phyloP scores from a whole-genome alignment of 2,797 vertebrate species.

The Sebastes miniatus region DNA sequence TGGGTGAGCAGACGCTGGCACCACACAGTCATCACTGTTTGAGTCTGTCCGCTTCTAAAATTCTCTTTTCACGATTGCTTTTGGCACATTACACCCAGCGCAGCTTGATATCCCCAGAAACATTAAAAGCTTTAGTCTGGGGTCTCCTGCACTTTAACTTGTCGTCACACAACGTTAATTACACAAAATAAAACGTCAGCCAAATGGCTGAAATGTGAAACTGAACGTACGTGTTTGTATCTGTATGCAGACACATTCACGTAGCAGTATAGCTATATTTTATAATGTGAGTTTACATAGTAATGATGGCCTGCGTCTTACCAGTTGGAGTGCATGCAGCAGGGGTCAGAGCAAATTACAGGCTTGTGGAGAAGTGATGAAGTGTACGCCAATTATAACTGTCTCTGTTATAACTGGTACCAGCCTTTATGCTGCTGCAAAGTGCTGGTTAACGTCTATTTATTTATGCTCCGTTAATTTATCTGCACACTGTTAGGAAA shows the following conservation, averaged over 20 bases:
- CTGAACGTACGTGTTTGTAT: slow-evolving; percentile 10
- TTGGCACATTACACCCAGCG: slow-evolving; percentile 58
- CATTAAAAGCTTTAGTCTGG: slow-evolving; percentile 60
- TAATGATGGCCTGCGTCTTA: slow-evolving; percentile 68
- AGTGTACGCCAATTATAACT: slow-evolving; percentile 60
- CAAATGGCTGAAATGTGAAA: slow-evolving; percentile 32
- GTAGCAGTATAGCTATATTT: slow-evolving; percentile 37
- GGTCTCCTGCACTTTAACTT: slow-evolving; percentile 57
- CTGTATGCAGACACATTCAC: slow-evolving; percentile 9
- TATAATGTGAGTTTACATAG: slow-evolving; percentile 50
- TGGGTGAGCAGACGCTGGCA: slow-evolving; percentile 81
- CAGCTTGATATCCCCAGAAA: slow-evolving; percentile 69
- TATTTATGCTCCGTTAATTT: slow-evolving; percentile 56
- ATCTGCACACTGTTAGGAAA: slow-evolving; percentile 27
- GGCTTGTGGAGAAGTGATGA: slow-evolving; percentile 54
- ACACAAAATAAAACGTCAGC: slow-evolving; percentile 61
- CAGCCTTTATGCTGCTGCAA: slow-evolving; percentile 45
- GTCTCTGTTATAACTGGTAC: slow-evolving; percentile 52
- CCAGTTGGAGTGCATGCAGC: slow-evolving; percentile 48
- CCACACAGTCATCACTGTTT: slow-evolving; percentile 66
- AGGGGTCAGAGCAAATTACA: slow-evolving; percentile 71
- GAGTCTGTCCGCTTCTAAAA: slow-evolving; percentile 68
- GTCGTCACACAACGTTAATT: slow-evolving; percentile 48
- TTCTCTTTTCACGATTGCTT: slow-evolving; percentile 65
- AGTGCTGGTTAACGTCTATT: slow-evolving; percentile 60